Conservation (phyloP, 1,140 invertebrate species). For the Caerostris extrusa region DNA sequence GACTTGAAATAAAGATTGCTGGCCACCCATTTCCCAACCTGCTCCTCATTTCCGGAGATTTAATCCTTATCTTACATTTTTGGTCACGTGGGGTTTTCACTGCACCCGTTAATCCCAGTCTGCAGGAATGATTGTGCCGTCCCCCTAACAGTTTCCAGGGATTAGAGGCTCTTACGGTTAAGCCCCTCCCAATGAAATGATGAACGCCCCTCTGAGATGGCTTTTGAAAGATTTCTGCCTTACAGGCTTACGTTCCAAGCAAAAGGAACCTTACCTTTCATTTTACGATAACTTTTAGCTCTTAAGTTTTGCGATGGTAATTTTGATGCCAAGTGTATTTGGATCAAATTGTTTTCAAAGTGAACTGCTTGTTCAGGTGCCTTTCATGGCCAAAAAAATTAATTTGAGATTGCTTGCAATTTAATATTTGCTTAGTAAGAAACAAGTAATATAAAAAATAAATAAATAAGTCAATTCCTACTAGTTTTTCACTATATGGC, state of each 20-base stretch:
- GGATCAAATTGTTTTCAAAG: not conserved
- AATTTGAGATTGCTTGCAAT: too few species aligned
- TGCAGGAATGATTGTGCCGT: not conserved
- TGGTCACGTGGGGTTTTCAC: constrained; percentile 35
- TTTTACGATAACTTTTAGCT: not conserved
- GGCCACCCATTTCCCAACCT: not conserved
- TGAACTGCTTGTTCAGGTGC: too few species aligned
- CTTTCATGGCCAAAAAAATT: too few species aligned
- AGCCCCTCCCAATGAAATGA: constrained; percentile 39
- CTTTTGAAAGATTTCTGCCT: not conserved
- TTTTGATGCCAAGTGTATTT: not conserved
- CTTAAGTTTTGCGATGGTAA: not conserved
- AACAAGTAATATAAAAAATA: too few species aligned
- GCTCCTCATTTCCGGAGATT: constrained; percentile 19
- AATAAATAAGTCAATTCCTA: too few species aligned
- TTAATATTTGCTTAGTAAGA: too few species aligned
- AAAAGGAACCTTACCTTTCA: not conserved
- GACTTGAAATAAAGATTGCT: not conserved
- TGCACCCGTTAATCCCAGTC: not conserved
- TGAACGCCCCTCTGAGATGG: not conserved
- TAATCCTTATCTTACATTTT: constrained; percentile 43
- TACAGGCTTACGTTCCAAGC: not conserved
- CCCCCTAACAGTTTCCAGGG: constrained; percentile 26
- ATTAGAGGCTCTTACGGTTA: constrained; percentile 10
- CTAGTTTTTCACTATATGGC: too few species aligned